phyloP scores from a whole-genome alignment of 2,113 vertebrate species.

The Arenaria interpres region DNA sequence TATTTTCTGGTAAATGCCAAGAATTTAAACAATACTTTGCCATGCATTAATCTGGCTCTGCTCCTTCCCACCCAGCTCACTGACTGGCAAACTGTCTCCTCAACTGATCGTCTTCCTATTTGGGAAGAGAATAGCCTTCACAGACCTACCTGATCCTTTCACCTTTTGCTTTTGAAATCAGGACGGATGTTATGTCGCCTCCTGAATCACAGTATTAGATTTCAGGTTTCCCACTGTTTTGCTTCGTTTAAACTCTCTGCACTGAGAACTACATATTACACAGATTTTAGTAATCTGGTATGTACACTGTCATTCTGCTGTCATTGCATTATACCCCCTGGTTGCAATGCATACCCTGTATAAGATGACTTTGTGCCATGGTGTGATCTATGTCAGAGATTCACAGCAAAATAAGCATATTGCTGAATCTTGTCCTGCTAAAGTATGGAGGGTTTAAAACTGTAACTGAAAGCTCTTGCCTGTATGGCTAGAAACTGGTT shows the following conservation, averaged over 20 bases:
- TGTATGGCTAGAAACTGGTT: constrained; percentile 36
- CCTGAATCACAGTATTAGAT: neutral
- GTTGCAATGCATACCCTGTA: neutral
- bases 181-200: neutral
- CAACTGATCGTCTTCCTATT: neutral
- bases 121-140: neutral
- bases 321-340: neutral
- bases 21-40: neutral
- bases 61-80: neutral
- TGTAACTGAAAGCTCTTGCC: constrained; percentile 20
- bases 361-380: neutral
- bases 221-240: neutral
- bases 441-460: constrained; percentile 25
- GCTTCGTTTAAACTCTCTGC: constrained; percentile 28
- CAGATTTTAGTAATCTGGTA: neutral
- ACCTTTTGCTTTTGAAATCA: neutral
- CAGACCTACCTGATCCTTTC: neutral
- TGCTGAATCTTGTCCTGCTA: neutral
- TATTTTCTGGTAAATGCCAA: neutral
- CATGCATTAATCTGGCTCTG: neutral
- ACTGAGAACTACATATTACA: neutral
- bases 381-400: constrained; percentile 29
- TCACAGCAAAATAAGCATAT: constrained; percentile 20
- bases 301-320: neutral
- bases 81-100: neutral